phyloP scores from a whole-genome alignment of 2,888 invertebrate species.

The Apamea sordens region DNA sequence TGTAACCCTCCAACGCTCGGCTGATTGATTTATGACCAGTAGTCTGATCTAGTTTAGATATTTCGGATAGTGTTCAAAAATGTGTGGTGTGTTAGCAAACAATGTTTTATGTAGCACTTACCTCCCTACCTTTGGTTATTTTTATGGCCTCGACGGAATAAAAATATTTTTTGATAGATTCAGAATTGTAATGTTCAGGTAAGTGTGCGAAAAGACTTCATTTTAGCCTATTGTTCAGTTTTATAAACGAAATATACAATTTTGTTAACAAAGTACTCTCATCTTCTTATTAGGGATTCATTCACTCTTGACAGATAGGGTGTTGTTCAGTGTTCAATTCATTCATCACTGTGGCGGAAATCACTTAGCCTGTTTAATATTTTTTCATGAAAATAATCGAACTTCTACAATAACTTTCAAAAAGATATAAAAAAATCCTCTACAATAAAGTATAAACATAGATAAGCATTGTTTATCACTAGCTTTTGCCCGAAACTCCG shows the following conservation, averaged over 20 bases:
- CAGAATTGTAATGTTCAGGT: background rate
- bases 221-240: slow-evolving; percentile 23
- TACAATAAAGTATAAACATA: background rate
- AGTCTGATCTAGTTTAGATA: slow-evolving; percentile 79
- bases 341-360: slow-evolving; percentile 30
- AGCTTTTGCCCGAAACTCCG: background rate
- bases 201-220: background rate
- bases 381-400: background rate
- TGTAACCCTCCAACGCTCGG: slow-evolving; percentile 71
- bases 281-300: slow-evolving; percentile 17
- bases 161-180: background rate
- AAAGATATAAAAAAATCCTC: background rate
- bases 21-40: slow-evolving; percentile 81
- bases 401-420: no score
- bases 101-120: background rate
- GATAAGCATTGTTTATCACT: background rate
- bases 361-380: background rate
- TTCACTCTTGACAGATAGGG: slow-evolving; percentile 18
- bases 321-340: slow-evolving; percentile 4
- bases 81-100: slow-evolving; percentile 15
- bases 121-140: background rate
- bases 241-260: slow-evolving; percentile 14
- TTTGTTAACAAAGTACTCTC: slow-evolving; percentile 24
- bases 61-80: slow-evolving; percentile 66
- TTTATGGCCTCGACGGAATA: background rate